Evolutionary conservation across 2,888 invertebrate species (phyloP).

Genomic region (Oxycera nigricornis): DNA sequence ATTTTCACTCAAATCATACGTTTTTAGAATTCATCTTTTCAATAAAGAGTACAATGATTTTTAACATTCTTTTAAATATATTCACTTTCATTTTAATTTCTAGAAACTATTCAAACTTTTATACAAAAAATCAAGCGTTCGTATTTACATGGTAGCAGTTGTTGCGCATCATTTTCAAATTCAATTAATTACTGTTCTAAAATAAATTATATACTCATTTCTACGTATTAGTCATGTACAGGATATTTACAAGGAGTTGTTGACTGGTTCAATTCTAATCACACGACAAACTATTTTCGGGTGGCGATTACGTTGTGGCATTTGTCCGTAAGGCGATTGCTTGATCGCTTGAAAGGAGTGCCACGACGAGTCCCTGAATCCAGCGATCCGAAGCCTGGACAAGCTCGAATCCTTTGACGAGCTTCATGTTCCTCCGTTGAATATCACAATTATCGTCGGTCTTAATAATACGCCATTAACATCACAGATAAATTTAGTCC

Average conservation of each 20-base stretch:
- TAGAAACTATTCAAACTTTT: slow-evolving; percentile 13
- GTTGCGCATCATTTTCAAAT: neutral
- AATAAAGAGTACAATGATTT: neutral
- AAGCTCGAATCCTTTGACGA: slow-evolving; percentile 6
- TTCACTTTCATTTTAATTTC: neutral
- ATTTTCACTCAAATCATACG: neutral
- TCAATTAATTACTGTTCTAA: neutral
- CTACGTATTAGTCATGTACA: neutral
- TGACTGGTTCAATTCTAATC: neutral
- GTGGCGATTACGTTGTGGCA: neutral
- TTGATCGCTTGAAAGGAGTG: neutral
- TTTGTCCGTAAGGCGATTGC: neutral
- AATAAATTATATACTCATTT: slow-evolving; percentile 16
- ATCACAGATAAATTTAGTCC: slow-evolving; percentile 30
- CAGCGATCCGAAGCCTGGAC: neutral
- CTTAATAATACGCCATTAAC: slow-evolving; percentile 1
- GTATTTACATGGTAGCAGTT: slow-evolving; percentile 10
- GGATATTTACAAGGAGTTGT: neutral
- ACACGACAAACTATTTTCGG: neutral
- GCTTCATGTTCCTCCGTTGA: neutral
- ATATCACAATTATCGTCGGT: slow-evolving; percentile 14
- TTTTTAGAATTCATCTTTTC: neutral
- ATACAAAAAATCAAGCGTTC: neutral
- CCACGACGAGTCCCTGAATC: too few relatives aligned
- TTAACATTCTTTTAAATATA: slow-evolving; percentile 28